Base-by-base conservation (phyloP, 1,140 invertebrate species). In the Heliconius melpomene region DNA sequence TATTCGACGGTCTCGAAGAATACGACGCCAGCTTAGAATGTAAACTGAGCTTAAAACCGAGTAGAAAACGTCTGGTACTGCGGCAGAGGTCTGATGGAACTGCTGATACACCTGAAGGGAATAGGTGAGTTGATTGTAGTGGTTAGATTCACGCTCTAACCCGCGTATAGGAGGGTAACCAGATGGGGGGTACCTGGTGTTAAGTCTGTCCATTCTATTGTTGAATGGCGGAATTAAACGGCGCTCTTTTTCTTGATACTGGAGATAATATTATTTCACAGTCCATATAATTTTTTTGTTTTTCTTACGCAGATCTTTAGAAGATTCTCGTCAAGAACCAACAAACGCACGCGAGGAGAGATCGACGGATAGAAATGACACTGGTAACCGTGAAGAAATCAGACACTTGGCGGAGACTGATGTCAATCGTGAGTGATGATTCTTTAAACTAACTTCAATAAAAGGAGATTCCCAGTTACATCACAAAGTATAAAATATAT, bases 1-100 rank as follows among this genome's bases (percentile, higher is more conserved):
- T 97, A 1, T 97, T 97, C 84, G 96, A 97, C 77, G 97, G 97
- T 0, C 88, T 97, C 2, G 96, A 97, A 84, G 96, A 97, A 79
- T 95, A 96, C 74, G 96, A 97, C 89, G 95, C 95, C 32, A 95
- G 95, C 60, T 85, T 97, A 11, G 92, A 95, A 32, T 96, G 96
- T 82, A 96, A 96, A 26, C 95, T 97, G 54, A 95, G 94, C 72
- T 91, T 96, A 8, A 96, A 96, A 79, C 95, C 96, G 3, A 96
- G 95, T 83, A 92, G 96, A 2, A 97, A 96, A 81, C 94, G 96
- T 2, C 90, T 97, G 11, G 95, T 96, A 2, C 90, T 97, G 7
- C 23, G 76, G 38, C 80, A 74, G 7, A 81, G 77, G 13, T 29
- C 60, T 18, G 60, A 32, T 8, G 50, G 13, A 54, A 75, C 40